Evolutionary conservation across 37 sponge, comb jelly and placozoan genomes (phyloP).

Genomic region (Dysidea cf. avara): DNA sequence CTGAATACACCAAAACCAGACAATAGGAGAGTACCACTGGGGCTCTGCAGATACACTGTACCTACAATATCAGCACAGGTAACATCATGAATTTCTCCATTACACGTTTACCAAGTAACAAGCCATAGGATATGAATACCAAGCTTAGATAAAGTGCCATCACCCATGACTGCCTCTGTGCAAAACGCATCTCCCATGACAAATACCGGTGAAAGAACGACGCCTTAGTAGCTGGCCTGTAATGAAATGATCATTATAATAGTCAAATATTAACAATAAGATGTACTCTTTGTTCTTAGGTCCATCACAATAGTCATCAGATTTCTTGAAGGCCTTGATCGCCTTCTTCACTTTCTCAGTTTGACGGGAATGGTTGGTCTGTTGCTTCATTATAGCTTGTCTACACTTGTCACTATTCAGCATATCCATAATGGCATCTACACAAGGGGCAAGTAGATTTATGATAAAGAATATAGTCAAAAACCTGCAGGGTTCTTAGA

Average conservation of each 20-base stretch:
- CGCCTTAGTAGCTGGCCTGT: no score
- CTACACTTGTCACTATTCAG: constrained; percentile 53
- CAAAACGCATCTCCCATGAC: constrained; percentile 3
- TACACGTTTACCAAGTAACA: constrained; percentile 38
- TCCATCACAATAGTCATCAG: not conserved
- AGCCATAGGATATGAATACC: constrained; percentile 66
- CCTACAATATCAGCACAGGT: constrained; percentile 7
- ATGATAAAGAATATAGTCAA: no score
- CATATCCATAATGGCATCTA: constrained; percentile 83
- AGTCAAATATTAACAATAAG: no score
- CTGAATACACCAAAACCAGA: constrained; percentile 71
- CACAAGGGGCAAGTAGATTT: no score
- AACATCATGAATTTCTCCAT: not conserved
- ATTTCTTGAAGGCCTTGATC: constrained; percentile 26
- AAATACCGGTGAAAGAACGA: no score
- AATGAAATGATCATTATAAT: no score
- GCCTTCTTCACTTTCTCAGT: constrained; percentile 45
- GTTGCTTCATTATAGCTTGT: constrained; percentile 22
- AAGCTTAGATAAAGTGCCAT: constrained; percentile 60
- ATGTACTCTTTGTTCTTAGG: no score
- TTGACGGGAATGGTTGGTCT: constrained; percentile 33
- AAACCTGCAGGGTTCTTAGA: constrained; percentile 3
- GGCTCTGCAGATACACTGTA: constrained; percentile 50
- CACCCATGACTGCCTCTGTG: constrained; percentile 20
- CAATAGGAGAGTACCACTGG: constrained; percentile 30